Base-by-base conservation (phyloP, 2,888 invertebrate genomes). In the Andrena flavipes region DNA sequence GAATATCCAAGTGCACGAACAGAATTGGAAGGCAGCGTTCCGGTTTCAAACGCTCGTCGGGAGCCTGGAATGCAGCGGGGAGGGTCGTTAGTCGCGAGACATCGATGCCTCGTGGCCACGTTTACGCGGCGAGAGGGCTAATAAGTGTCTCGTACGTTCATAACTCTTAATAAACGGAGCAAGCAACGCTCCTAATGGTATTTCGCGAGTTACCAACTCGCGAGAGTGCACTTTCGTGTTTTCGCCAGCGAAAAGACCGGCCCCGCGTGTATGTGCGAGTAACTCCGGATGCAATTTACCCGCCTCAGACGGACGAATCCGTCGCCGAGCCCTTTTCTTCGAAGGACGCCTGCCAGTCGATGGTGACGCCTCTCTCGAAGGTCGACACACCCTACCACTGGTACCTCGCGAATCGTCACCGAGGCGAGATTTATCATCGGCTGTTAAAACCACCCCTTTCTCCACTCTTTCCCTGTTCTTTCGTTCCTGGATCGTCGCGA, bases 351-450 rank as follows among this genome's bases (percentile, higher is more conserved):
- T 49, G 23, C 1, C 49, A 16, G 2, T 23, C 74, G 74, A 77
- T 62, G n/a, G 62, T 26, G 60, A 56, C 80, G 75, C 74, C 20
- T 33, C 49, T 65, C 13, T 8, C 29, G 35, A 79, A 30, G 20
- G 84, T 87, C 87, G 87, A 85, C 87, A 84, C 78, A 2, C 13
- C 1, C 6, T n/a, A 1, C n/a, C 59, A 26, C 78, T 84, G 87
- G 87, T 87, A 90, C 84, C 87, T 86, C 87, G 82, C 84, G 72
- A 69, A 26, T 75, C 76, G 82, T 88, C 88, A 84, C 74, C 92
- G 16, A 90, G 91, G 89, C 91, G 91, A 91, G 87, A 91, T 93
- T 91, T 92, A 92, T 92, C 91, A 90, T 91, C 89, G 87, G 79
- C 77, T 72, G 85, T 88, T 87, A 87, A 84, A 78, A 10, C 10